Base-by-base conservation (phyloP, 2,888 invertebrate genomes). In the Hermaeophaga mercurialis region DNA sequence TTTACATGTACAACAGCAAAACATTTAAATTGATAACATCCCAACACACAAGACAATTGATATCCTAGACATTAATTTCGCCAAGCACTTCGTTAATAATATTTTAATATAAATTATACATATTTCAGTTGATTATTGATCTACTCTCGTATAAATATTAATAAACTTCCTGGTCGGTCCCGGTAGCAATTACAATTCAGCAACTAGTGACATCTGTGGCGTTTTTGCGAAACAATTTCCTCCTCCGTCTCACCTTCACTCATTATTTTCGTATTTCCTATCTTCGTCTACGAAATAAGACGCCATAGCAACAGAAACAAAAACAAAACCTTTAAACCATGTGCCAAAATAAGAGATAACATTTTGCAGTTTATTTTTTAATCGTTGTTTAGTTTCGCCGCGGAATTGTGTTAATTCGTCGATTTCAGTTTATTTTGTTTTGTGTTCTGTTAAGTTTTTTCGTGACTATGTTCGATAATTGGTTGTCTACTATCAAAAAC, bases 381-480 rank as follows among this genome's bases (percentile, higher is more conserved):
- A 12, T 45, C 22, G 31, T 9, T 34, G 22, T 48, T 43, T 54
- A 36, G 38, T 45, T 55, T 33, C 8, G 5, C n/a, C n/a, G n/a
- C n/a, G n/a, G n/a, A n/a, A n/a, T n/a, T 41, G 15, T 33, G 41
- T 41, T 11, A 41, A 18, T 22, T 19, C 7, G 9, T 22, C 5
- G 12, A 19, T 19, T 41, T 26, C 12, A 12, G 34, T 53, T 22
- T 52, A 18, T 18, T 31, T 53, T 34, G 41, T 31, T 9, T 3
- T 11, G 19, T 52, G 52, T 47, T 31, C 34, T 8, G n/a, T n/a
- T n/a, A n/a, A n/a, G n/a, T 54, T 8, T 44, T 46, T 49, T 28
- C 22, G 44, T 39, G 17, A 33, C 52, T 14, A 34, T 81, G 81
- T 81, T 81, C 66, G 80, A 80, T 70, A 78, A 78, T 67, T 72